Base-by-base conservation (phyloP, 2,113 vertebrate genomes). In the Alaudala cheleensis region DNA sequence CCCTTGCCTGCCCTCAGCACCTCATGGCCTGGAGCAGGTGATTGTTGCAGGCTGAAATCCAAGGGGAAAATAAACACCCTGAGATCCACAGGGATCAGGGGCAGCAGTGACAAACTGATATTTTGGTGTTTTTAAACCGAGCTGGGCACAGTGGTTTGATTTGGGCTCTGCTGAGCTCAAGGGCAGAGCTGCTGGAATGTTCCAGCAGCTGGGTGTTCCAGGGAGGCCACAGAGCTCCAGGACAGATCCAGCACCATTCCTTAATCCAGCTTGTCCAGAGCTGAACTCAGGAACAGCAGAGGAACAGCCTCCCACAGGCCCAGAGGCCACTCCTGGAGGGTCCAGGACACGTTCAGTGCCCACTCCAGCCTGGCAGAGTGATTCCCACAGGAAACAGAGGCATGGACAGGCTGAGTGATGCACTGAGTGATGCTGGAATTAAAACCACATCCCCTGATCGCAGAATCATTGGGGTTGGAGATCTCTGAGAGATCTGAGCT, bases 51-150 rank as follows among this genome's bases (percentile, higher is more conserved):
- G 53, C 40, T 64, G 62, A 47, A 12, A 37, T 28, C 6, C 33
- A 62, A 53, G 58, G 62, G 19, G 14, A 47, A 28, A 19, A 24
- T 44, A 0, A 25, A 2, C 2, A 17, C 14, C 34, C 6, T 1
- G 0, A 1, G n/a, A n/a, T 17, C 19, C 71, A 20, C 7, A 12
- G 56, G 33, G 25, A 39, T 3, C 4, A 1, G 37, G 31, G 54
- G 50, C 26, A 49, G 34, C 37, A 47, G 10, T 4, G 26, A n/a
- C 40, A 79, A 33, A 22, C 3, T 8, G 47, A 0, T 8, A 50
- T 5, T 85, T 20, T 4, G 14, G 4, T 22, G 5, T 26, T 86
- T 84, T 82, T 12, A 61, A 81, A 73, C 23, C 23, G 14, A 29
- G 40, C 20, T 6, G 26, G 24, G 23, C 6, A 29, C 45, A 66